A percentile compares a stretch with the other conserved stretches of the same genome.
Conservation (phyloP, 2,888 invertebrate species). For the Dynastes maya region DNA sequence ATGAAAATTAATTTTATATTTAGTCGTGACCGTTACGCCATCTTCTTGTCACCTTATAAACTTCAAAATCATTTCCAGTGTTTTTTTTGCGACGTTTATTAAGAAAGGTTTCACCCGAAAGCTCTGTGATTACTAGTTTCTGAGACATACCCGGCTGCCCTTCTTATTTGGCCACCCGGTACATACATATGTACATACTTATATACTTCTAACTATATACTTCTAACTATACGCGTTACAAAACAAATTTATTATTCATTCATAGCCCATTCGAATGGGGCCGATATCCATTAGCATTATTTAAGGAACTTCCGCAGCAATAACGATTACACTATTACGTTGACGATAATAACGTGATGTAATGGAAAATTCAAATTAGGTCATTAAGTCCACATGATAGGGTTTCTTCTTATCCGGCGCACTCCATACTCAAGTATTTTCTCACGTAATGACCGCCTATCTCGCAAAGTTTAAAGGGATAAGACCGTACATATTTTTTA, state of each 20-base stretch:
- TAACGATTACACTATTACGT: slow-evolving; percentile 42
- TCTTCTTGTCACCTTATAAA: too few relatives aligned
- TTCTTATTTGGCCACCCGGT: too few relatives aligned
- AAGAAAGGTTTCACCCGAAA: too few relatives aligned
- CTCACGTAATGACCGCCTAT: slow-evolving; percentile 46
- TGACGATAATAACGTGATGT: slow-evolving; percentile 47
- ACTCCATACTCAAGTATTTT: slow-evolving; percentile 44
- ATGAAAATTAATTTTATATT: too few relatives aligned
- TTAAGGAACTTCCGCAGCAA: slow-evolving; percentile 41
- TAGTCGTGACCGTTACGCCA: too few relatives aligned
- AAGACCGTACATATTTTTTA: slow-evolving; percentile 45
- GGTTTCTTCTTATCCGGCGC: slow-evolving; percentile 39
- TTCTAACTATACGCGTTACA: neutral
- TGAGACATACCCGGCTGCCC: too few relatives aligned
- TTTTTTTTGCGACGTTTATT: too few relatives aligned
- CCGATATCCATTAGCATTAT: slow-evolving; percentile 45
- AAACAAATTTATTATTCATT: slow-evolving; percentile 31
- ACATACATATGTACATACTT: neutral
- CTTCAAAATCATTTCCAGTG: too few relatives aligned
- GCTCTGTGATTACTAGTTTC: too few relatives aligned
- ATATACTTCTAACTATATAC: too few relatives aligned
- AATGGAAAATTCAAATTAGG: slow-evolving; percentile 49
- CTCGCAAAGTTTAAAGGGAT: slow-evolving; percentile 42
- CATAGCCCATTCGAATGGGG: slow-evolving; percentile 27
- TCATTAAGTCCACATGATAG: slow-evolving; percentile 47